Conservation (phyloP, 2,888 invertebrate species). For the Ochlodes sylvanus region DNA sequence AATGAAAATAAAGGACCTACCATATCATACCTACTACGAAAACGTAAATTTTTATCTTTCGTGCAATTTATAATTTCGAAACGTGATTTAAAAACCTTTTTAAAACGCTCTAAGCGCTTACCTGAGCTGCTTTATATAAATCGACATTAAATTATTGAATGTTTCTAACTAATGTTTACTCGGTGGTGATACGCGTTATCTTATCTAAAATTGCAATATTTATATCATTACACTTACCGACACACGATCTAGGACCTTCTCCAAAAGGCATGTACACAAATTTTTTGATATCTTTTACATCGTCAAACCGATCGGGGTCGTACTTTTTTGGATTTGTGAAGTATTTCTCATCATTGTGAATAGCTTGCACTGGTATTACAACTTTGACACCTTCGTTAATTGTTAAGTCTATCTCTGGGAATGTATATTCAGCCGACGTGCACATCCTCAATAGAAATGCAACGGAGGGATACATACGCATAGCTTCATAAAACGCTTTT, state of each 20-base stretch:
- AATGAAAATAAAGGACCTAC: too few relatives aligned
- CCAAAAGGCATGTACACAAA: slow-evolving; percentile 73
- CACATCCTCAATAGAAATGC: slow-evolving; percentile 69
- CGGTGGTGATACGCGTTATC: too few relatives aligned
- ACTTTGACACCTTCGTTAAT: slow-evolving; percentile 67
- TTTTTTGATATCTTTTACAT: slow-evolving; percentile 55
- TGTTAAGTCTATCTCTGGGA: slow-evolving; percentile 68
- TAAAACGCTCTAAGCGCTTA: too few relatives aligned
- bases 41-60: too few relatives aligned
- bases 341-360: slow-evolving; percentile 70
- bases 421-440: slow-evolving; percentile 65
- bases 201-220: too few relatives aligned
- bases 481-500: slow-evolving; percentile 71
- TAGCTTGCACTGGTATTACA: slow-evolving; percentile 70
- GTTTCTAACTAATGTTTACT: too few relatives aligned
- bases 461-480: slow-evolving; percentile 75
- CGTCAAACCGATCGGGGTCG: slow-evolving; percentile 69
- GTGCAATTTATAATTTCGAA: too few relatives aligned
- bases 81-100: too few relatives aligned
- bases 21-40: too few relatives aligned
- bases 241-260: slow-evolving; percentile 73
- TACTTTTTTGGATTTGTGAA: slow-evolving; percentile 67
- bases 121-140: too few relatives aligned
- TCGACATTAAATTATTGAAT: too few relatives aligned
- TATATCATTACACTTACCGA: slow-evolving; percentile 59